Percentiles rank a stretch among this genome's conserved stretches.
phyloP scores from a whole-genome alignment of 2,888 invertebrate species.

The Stenichneumon culpator region DNA sequence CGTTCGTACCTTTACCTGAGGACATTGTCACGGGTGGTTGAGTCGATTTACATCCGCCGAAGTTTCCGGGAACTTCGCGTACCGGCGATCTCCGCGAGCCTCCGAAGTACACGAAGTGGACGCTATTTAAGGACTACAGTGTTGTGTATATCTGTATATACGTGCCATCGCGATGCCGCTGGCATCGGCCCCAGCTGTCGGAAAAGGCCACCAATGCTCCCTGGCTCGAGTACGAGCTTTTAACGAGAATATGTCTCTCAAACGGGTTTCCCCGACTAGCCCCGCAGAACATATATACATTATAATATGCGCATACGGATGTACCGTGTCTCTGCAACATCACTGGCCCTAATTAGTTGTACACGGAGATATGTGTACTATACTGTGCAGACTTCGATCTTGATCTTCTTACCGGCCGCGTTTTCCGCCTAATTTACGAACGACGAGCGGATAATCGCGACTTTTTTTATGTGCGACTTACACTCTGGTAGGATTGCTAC shows the following conservation, averaged over 20 bases:
- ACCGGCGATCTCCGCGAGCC: neutral
- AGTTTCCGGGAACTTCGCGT: neutral
- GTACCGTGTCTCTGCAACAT: neutral
- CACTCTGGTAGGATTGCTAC: neutral
- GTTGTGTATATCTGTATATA: neutral
- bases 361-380: slow-evolving; percentile 6
- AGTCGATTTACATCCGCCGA: neutral
- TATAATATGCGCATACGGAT: neutral
- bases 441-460: neutral
- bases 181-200: neutral
- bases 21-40: neutral
- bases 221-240: neutral
- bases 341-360: slow-evolving; percentile 29
- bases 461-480: neutral
- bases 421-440: slow-evolving; percentile 10
- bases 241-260: slow-evolving; percentile 9
- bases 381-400: neutral
- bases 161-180: neutral
- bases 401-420: slow-evolving; percentile 1
- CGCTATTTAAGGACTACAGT: neutral
- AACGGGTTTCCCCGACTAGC: slow-evolving; percentile 27
- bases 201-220: neutral
- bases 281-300: neutral
- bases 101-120: neutral
- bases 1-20: too few relatives aligned